phyloP scores from a whole-genome alignment of 2,888 invertebrate genomes.

The Rhingia campestris region DNA sequence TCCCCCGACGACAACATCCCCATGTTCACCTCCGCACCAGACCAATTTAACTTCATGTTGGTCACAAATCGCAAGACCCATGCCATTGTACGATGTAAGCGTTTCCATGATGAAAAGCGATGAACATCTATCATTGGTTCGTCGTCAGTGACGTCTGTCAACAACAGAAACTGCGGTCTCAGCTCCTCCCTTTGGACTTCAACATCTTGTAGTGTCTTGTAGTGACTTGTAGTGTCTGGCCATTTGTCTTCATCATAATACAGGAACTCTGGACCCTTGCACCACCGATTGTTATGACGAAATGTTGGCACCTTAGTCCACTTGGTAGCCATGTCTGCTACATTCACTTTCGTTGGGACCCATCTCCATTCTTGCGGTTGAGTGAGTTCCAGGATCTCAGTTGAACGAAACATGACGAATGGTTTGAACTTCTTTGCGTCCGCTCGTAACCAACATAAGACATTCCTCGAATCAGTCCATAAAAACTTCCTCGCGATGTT shows the following conservation, averaged over 20 bases:
- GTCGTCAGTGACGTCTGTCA: too few species aligned
- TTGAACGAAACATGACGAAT: conserved; percentile 5
- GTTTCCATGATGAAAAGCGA: too few species aligned
- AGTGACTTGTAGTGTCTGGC: neutral
- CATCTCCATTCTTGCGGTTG: conserved; percentile 1
- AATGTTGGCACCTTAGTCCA: conserved; percentile 5
- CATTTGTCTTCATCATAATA: neutral
- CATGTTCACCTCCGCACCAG: too few species aligned
- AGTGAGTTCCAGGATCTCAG: neutral
- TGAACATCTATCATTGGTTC: too few species aligned
- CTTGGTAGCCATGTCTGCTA: conserved; percentile 15
- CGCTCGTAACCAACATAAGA: conserved; percentile 19
- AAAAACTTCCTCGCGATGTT: neutral
- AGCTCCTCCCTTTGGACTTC: too few species aligned
- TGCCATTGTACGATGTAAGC: too few species aligned
- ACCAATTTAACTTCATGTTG: too few species aligned
- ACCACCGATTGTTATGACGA: neutral
- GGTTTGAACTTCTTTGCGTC: conserved; percentile 9
- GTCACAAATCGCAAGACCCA: too few species aligned
- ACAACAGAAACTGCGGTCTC: too few species aligned
- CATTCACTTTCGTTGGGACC: conserved; percentile 10
- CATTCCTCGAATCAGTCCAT: conserved; percentile 2
- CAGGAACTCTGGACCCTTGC: neutral
- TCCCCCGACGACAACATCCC: too few species aligned
- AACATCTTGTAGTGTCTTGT: too few species aligned